Conservation (phyloP, 2,113 vertebrate species). For the Ceratotherium simum region DNA sequence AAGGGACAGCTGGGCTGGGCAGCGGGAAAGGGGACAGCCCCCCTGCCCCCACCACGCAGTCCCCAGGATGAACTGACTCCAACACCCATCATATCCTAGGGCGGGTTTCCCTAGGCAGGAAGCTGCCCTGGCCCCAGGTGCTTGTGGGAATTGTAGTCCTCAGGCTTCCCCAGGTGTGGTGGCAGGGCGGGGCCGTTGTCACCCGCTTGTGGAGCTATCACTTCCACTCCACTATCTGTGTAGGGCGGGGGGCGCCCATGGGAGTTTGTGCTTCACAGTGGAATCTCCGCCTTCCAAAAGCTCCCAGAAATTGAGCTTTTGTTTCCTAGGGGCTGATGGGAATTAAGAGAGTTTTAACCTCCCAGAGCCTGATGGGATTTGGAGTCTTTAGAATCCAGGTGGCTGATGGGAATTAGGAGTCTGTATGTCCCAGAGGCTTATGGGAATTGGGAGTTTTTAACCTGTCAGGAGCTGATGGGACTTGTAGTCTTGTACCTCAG, state of each 20-base stretch:
- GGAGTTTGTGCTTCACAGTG: background rate
- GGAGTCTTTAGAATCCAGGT: constrained; percentile 39
- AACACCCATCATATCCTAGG: background rate
- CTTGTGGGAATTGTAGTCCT: constrained; percentile 56
- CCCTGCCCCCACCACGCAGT: background rate
- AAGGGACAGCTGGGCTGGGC: constrained; percentile 61
- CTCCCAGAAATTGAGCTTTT: constrained; percentile 15
- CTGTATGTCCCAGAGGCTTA: background rate
- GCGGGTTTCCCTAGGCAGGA: background rate
- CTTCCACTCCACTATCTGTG: background rate
- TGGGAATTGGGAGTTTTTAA: background rate
- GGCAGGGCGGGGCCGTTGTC: background rate
- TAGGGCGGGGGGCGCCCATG: background rate
- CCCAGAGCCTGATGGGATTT: constrained; percentile 52
- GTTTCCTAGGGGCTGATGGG: background rate
- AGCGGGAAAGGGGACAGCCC: background rate
- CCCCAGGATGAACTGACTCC: background rate
- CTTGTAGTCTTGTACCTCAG: background rate
- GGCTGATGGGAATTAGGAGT: constrained; percentile 60
- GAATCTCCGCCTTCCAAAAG: background rate
- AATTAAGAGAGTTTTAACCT: background rate
- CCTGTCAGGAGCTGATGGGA: background rate
- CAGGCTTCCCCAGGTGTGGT: background rate
- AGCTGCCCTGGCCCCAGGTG: background rate
- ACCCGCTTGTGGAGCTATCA: background rate